Percentiles rank a stretch among this genome's conserved stretches.
Conservation (phyloP, 1,140 invertebrate species). For the Aphidius gifuensis region DNA sequence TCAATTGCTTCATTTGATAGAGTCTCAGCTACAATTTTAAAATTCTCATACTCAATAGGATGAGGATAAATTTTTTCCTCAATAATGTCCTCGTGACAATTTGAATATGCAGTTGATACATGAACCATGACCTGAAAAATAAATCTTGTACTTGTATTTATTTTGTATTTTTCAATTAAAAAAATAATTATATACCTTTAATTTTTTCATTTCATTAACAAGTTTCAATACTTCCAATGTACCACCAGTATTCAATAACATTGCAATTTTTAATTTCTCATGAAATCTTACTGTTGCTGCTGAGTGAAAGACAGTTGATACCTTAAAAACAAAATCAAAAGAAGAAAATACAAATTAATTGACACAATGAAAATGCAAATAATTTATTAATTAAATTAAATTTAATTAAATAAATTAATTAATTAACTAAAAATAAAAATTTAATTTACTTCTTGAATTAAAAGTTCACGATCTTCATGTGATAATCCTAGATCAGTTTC, state of each 20-base stretch:
- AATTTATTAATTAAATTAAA: too few species aligned
- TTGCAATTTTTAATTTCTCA: slow-evolving; percentile 61
- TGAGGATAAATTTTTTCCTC: slow-evolving; percentile 69
- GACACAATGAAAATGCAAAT: neutral
- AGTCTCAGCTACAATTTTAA: slow-evolving; percentile 56
- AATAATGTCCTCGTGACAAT: slow-evolving; percentile 60
- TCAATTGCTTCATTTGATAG: slow-evolving; percentile 57
- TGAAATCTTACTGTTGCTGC: slow-evolving; percentile 69
- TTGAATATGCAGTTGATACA: slow-evolving; percentile 69
- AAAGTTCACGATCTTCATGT: slow-evolving; percentile 57
- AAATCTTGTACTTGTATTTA: slow-evolving; percentile 6
- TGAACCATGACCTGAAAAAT: slow-evolving; percentile 60
- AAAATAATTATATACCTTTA: slow-evolving; percentile 52
- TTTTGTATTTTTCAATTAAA: neutral
- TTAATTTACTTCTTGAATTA: slow-evolving; percentile 61
- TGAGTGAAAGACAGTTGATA: slow-evolving; percentile 63
- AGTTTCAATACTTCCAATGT: slow-evolving; percentile 58
- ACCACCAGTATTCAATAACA: slow-evolving; percentile 66
- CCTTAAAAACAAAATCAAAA: too few species aligned
- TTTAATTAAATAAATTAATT: too few species aligned
- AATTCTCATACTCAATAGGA: slow-evolving; percentile 62
- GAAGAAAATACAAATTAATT: too few species aligned
- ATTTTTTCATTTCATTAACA: slow-evolving; percentile 51
- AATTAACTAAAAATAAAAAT: neutral
- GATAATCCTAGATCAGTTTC: slow-evolving; percentile 63